Base-by-base conservation (phyloP, 2,888 invertebrate species). In the Aspidiotus destructor region DNA sequence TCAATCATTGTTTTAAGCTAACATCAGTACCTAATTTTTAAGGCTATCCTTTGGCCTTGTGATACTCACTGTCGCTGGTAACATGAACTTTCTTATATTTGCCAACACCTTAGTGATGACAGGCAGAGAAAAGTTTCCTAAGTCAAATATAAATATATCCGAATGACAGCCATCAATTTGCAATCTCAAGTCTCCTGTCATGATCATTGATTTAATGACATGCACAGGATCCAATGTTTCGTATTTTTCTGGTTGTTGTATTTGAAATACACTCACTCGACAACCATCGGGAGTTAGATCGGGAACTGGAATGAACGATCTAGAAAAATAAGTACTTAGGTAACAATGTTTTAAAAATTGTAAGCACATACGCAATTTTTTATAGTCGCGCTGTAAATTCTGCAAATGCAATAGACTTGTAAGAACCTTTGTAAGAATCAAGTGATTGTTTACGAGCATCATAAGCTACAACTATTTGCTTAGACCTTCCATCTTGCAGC, bases 301-400 rank as follows among this genome's bases (percentile, higher is more conserved):
- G 11, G 73, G 73, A 53, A 73, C 58, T 1, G 73, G 72, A n/a
- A 73, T 70, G 70, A 73, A 74, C 60, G 72, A 63, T 54, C 74
- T 74, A 28, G 71, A n/a, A 71, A 60, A 41, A 48, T 57, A 57
- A 70, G 60, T 63, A 44, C 13, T 44, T 44, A 11, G 48, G 48
- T 48, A 3, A 13, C n/a, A 28, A 28, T 28, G 28, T 28, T 28
- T 28, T 28, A 28, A 28, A 28, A 28, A 28, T 28, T 28, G 5
- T 28, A 28, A 28, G 28, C 28, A 5, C 28, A 28, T 28, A 5
- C 28, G 28, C 28, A 28, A 28, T 28, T 28, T 28, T 28, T 3
- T 28, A 5, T 28, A 28, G 2, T 28, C 28, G 28, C 28, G 28
- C 28, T 28, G 28, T 28, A 28, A 28, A 28, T 5, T 3, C 5